phyloP scores from a whole-genome alignment of 2,888 invertebrate species.

The Latrodectus hesperus region DNA sequence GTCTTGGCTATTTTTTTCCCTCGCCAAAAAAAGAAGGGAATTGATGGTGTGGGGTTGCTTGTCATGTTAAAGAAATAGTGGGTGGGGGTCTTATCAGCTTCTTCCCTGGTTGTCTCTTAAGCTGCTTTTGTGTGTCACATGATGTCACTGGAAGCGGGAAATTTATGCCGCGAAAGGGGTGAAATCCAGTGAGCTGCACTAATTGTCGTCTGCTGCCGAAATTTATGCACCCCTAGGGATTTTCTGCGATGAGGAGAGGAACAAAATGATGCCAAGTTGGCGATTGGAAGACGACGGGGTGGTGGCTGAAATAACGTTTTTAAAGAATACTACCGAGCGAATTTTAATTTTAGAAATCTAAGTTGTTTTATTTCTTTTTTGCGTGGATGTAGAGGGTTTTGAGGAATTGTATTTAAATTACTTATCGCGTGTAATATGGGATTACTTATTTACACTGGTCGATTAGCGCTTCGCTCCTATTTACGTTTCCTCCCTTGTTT shows the following conservation, averaged over 20 bases:
- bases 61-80: constrained; percentile 21
- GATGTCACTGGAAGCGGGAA: constrained; percentile 55
- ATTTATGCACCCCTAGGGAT: constrained; percentile 66
- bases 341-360: too few relatives aligned
- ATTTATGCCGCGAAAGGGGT: constrained; percentile 68
- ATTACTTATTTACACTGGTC: too few relatives aligned
- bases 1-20: not conserved
- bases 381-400: too few relatives aligned
- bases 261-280: constrained; percentile 36
- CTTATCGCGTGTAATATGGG: too few relatives aligned
- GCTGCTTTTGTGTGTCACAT: constrained; percentile 55
- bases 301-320: constrained; percentile 10
- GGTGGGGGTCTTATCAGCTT: constrained; percentile 42
- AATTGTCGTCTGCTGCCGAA: constrained; percentile 63
- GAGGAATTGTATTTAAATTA: too few relatives aligned
- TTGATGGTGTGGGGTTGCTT: not conserved
- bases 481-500: too few relatives aligned
- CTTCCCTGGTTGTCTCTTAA: constrained; percentile 64
- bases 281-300: constrained; percentile 12
- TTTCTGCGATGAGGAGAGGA: constrained; percentile 41
- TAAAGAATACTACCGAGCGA: not conserved
- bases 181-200: constrained; percentile 65
- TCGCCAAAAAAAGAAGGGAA: not conserved
- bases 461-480: too few relatives aligned
- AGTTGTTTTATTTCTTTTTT: too few relatives aligned